Evolutionary conservation across 2,113 vertebrate genomes (phyloP).

Genomic region (Ancistrus triradiatus): DNA sequence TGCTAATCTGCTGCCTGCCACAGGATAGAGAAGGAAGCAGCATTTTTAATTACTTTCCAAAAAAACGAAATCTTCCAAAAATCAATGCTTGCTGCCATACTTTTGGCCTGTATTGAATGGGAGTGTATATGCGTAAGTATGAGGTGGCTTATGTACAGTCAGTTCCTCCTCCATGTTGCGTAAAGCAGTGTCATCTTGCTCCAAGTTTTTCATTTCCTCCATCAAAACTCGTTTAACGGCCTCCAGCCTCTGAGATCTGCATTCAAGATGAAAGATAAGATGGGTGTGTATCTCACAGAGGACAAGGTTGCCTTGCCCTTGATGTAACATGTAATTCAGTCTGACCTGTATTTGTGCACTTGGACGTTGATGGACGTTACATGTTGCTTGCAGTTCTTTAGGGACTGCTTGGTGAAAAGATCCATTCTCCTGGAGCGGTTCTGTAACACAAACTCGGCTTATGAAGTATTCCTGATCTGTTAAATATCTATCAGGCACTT

Average conservation of each 20-base stretch:
- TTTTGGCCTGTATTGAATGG: not conserved
- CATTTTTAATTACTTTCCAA: too few relatives aligned
- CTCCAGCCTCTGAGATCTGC: slow-evolving; percentile 75
- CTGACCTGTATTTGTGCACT: slow-evolving; percentile 78
- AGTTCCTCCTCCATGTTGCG: slow-evolving; percentile 84
- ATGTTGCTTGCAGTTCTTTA: slow-evolving; percentile 74
- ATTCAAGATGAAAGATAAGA: slow-evolving; percentile 12
- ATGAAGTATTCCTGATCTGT: not conserved
- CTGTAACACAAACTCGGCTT: slow-evolving; percentile 48
- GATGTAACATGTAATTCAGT: slow-evolving; percentile 14
- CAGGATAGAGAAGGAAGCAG: too few relatives aligned
- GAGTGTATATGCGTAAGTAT: not conserved
- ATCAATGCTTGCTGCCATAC: not conserved
- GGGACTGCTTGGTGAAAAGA: slow-evolving; percentile 73
- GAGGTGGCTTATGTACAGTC: slow-evolving; percentile 62
- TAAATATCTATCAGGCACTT: not conserved
- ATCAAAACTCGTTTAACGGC: slow-evolving; percentile 69
- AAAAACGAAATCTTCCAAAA: too few relatives aligned
- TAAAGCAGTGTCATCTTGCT: slow-evolving; percentile 75
- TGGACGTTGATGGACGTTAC: slow-evolving; percentile 68
- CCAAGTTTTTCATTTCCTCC: slow-evolving; percentile 78
- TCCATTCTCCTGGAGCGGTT: slow-evolving; percentile 70
- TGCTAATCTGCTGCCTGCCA: too few relatives aligned
- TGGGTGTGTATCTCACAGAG: not conserved
- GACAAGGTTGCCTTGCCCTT: not conserved